These are phyloP conservation scores for Streblospio benedicti DNA, from an alignment of 1,140 invertebrate genomes.

Conservation along the genomic window DNA sequence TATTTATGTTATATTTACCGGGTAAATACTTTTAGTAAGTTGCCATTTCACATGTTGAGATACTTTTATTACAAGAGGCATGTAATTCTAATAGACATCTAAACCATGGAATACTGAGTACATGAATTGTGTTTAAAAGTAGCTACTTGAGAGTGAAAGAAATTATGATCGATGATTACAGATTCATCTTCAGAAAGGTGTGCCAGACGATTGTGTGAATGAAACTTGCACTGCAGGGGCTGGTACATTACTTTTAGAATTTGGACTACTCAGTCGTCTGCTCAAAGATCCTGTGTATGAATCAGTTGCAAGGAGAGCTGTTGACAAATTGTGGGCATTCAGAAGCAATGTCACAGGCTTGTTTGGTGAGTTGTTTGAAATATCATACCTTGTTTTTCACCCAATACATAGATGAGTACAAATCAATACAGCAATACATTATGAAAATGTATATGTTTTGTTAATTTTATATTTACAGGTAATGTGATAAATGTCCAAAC, in stretches of 20 bases:
- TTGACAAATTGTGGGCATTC: conserved; percentile 52
- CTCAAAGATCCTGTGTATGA: conserved; percentile 57
- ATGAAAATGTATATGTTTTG: background rate
- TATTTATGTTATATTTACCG: background rate
- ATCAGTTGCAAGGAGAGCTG: conserved; percentile 53
- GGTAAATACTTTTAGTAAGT: too few species aligned
- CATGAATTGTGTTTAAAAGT: too few species aligned
- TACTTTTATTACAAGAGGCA: too few species aligned
- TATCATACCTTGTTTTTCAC: conserved; percentile 5
- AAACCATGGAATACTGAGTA: too few species aligned
- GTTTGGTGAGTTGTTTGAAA: conserved; percentile 47
- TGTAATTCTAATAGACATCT: too few species aligned
- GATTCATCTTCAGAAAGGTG: conserved; percentile 55
- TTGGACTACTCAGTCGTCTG: conserved; percentile 58
- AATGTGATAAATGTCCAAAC: conserved; percentile 59
- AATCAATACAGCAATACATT: background rate
- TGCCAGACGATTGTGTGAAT: conserved; percentile 51
- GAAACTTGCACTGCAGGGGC: conserved; percentile 62
- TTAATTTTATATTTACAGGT: conserved; percentile 39
- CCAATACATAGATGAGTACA: too few species aligned
- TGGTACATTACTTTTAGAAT: conserved; percentile 58
- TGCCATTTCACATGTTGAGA: too few species aligned
- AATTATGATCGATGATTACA: too few species aligned
- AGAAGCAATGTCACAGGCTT: conserved; percentile 57
- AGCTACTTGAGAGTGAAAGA: too few species aligned